Conservation (phyloP, 2,888 invertebrate species). For the Eilema sororculum region DNA sequence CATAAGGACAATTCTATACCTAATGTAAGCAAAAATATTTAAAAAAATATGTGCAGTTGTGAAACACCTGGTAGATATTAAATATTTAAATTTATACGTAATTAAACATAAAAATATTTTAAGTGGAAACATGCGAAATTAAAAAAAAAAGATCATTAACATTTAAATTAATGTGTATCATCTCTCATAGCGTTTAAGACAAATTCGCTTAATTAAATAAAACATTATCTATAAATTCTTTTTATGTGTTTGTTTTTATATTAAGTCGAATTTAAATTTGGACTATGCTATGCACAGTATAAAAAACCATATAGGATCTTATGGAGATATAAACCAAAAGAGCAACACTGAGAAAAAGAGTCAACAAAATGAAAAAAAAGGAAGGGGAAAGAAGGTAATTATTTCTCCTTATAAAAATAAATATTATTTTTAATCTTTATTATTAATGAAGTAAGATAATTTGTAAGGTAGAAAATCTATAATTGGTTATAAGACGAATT, state of each 20-base stretch:
- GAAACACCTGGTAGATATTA: background rate
- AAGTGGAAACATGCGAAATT: background rate
- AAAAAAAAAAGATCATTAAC: background rate
- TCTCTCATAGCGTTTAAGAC: background rate
- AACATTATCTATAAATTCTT: background rate
- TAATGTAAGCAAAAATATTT: no score
- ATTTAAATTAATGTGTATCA: background rate
- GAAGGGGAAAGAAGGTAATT: no score
- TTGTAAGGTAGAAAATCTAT: no score
- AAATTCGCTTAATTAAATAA: conserved; percentile 1
- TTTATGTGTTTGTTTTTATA: background rate
- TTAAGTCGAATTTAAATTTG: background rate
- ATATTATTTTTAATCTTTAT: no score
- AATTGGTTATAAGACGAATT: no score
- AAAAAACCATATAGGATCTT: background rate
- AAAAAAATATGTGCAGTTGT: background rate
- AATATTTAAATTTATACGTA: background rate
- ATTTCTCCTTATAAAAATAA: no score
- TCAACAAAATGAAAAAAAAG: no score
- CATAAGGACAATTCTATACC: no score
- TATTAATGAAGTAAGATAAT: no score
- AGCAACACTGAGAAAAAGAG: background rate
- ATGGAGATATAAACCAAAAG: background rate
- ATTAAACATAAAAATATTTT: background rate
- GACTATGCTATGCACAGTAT: background rate